A percentile compares a stretch with the other conserved stretches of the same genome.
These are phyloP conservation scores for Oxycera nigricornis DNA, from an alignment of 2,888 invertebrate species.

Conservation along the genomic window DNA sequence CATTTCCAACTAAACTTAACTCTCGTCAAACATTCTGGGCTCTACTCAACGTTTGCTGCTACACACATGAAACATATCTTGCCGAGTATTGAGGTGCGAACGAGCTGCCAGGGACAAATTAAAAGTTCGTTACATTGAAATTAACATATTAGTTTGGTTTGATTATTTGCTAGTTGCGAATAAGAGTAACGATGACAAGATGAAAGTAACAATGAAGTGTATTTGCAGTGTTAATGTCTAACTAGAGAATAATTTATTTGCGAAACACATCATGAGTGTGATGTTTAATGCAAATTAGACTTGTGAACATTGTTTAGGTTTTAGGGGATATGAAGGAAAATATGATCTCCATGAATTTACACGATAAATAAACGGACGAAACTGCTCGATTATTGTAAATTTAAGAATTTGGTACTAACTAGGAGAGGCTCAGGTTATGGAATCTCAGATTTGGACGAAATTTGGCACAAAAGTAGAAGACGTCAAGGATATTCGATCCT, in stretches of 20 bases:
- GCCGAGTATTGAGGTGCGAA: constrained; percentile 7
- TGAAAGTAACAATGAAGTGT: not conserved
- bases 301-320: no score
- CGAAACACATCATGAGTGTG: not conserved
- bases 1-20: not conserved
- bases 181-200: not conserved
- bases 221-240: not conserved
- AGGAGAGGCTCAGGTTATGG: no score
- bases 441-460: no score
- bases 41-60: not conserved
- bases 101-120: constrained; percentile 36
- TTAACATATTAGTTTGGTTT: constrained; percentile 34
- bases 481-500: no score
- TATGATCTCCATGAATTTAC: no score
- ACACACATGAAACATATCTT: not conserved
- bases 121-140: constrained; percentile 32
- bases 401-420: no score
- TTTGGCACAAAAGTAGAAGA: no score
- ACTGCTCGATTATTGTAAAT: no score
- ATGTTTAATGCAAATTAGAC: no score
- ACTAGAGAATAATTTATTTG: constrained; percentile 2
- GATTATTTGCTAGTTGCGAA: not conserved
- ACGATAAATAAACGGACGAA: no score
- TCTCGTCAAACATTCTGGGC: not conserved
- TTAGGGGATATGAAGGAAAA: no score